phyloP scores from a whole-genome alignment of 1,140 invertebrate genomes.

The Drosophila ficusphila region DNA sequence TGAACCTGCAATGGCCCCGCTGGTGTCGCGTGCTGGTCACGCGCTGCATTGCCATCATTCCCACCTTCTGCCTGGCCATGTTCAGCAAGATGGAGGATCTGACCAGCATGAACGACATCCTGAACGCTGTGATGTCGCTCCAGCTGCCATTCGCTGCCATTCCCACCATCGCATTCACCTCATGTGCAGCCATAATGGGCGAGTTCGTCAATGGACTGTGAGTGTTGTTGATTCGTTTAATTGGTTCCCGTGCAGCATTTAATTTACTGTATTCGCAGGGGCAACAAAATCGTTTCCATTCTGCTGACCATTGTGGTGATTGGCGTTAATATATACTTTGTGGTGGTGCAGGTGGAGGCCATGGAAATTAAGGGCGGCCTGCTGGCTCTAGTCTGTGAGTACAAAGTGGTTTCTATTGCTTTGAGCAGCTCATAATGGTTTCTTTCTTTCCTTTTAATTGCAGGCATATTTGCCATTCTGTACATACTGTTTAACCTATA shows the following conservation, averaged over 20 bases:
- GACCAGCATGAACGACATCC: conserved; percentile 94
- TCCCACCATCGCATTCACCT: conserved; percentile 95
- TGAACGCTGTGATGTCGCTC: conserved; percentile 95
- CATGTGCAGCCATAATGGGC: conserved; percentile 92
- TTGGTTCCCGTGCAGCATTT: background rate
- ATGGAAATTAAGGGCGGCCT: conserved; percentile 85
- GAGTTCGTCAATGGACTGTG: conserved; percentile 89
- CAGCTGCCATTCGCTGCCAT: conserved; percentile 93
- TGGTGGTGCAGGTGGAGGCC: conserved; percentile 87
- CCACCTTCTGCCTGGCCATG: conserved; percentile 91
- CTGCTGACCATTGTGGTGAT: conserved; percentile 90
- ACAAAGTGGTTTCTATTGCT: background rate
- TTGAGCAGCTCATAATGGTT: background rate
- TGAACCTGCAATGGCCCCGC: conserved; percentile 94
- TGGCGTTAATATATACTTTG: conserved; percentile 93
- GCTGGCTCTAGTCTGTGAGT: conserved; percentile 85
- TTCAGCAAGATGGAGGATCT: conserved; percentile 90
- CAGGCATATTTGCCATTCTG: conserved; percentile 86
- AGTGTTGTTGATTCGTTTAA: conserved; percentile 77
- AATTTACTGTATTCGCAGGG: conserved; percentile 85
- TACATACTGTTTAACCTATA: conserved; percentile 91
- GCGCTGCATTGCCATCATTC: conserved; percentile 93
- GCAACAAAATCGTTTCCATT: conserved; percentile 89
- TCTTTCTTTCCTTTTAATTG: conserved; percentile 4
- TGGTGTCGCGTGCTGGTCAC: conserved; percentile 96